A percentile compares a stretch with the other conserved stretches of the same genome.
phyloP scores from a whole-genome alignment of 2,888 invertebrate genomes.

The Pammene aurita region DNA sequence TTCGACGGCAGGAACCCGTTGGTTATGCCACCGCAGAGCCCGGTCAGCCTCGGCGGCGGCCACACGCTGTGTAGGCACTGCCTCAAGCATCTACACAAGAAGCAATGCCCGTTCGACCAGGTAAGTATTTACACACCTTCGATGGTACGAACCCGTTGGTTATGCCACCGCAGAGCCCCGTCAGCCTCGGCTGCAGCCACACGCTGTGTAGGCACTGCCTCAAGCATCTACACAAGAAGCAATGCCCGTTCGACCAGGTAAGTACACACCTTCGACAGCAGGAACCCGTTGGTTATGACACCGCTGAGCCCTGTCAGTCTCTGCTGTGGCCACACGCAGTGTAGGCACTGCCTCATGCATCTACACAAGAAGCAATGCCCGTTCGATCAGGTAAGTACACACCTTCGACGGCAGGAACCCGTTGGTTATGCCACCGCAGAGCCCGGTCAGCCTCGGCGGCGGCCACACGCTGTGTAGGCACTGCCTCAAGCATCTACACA shows the following conservation, averaged over 20 bases:
- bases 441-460: slow-evolving; percentile 96
- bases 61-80: slow-evolving; percentile 97
- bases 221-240: slow-evolving; percentile 92
- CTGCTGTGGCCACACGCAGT: slow-evolving; percentile 97
- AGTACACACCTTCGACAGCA: slow-evolving; percentile 36
- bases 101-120: slow-evolving; percentile 98
- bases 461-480: slow-evolving; percentile 97
- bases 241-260: slow-evolving; percentile 97
- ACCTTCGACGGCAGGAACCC: not conserved
- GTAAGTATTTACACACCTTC: slow-evolving; percentile 74
- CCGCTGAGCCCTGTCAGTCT: slow-evolving; percentile 94
- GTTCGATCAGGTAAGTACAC: slow-evolving; percentile 90
- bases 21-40: slow-evolving; percentile 87
- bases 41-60: slow-evolving; percentile 96
- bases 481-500: slow-evolving; percentile 93
- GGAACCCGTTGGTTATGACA: slow-evolving; percentile 65
- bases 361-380: slow-evolving; percentile 96
- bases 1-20: not conserved
- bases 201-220: slow-evolving; percentile 96
- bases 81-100: slow-evolving; percentile 92
- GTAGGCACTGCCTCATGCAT: slow-evolving; percentile 94
- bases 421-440: slow-evolving; percentile 84
- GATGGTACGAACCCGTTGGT: not conserved
- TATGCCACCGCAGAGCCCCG: slow-evolving; percentile 91
- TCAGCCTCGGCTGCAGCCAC: slow-evolving; percentile 97